A percentile compares a stretch with the other conserved stretches of the same genome.
These are phyloP conservation scores for Acanthosoma haemorrhoidale DNA, from an alignment of 2,888 invertebrate genomes.

Conservation along the genomic window DNA sequence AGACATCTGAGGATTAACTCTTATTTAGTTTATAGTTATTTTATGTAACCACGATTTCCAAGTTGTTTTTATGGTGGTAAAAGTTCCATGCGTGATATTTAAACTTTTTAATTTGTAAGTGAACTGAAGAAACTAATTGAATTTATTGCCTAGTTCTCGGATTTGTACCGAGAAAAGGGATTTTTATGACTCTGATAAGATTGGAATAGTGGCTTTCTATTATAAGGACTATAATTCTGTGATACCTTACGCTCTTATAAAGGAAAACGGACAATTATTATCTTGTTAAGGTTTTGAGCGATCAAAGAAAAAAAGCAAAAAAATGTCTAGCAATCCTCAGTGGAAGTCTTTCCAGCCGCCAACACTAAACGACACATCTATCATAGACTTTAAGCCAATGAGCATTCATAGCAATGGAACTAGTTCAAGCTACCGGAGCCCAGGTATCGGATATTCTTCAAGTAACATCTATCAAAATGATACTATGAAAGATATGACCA, in stretches of 20 bases:
- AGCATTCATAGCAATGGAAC: constrained; percentile 50
- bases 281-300: constrained; percentile 38
- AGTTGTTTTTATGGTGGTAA: constrained; percentile 25
- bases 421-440: constrained; percentile 55
- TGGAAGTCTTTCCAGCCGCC: constrained; percentile 89
- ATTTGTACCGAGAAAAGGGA: constrained; percentile 12
- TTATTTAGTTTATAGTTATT: constrained; percentile 40
- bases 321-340: constrained; percentile 79
- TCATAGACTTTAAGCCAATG: constrained; percentile 75
- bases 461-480: constrained; percentile 31
- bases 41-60: constrained; percentile 29
- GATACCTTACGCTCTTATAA: constrained; percentile 44
- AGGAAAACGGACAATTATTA: constrained; percentile 41
- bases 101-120: constrained; percentile 18
- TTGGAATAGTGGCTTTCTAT: constrained; percentile 39
- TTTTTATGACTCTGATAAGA: constrained; percentile 36
- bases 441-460: constrained; percentile 44
- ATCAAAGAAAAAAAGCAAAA: constrained; percentile 46
- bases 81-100: constrained; percentile 31
- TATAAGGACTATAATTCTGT: constrained; percentile 38
- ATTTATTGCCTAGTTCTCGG: constrained; percentile 25
- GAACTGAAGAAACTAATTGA: constrained; percentile 24
- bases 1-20: constrained; percentile 72
- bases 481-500: constrained; percentile 39
- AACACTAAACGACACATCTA: constrained; percentile 72